Conservation (phyloP, 1,140 invertebrate species). For the Drosophila pachea region DNA sequence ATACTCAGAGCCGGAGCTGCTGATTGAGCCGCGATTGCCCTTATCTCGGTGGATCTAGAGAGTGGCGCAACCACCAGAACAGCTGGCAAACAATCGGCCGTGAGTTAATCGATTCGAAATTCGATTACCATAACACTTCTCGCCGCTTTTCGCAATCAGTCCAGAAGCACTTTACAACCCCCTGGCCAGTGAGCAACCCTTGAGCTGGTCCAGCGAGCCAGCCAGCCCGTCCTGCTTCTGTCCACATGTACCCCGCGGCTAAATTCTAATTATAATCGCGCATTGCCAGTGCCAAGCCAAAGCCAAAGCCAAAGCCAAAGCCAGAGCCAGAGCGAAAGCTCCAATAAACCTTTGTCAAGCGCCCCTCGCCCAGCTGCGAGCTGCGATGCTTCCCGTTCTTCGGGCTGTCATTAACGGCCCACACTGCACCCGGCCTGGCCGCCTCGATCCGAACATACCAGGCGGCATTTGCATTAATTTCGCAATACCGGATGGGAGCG, state of each 20-base stretch:
- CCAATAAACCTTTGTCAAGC: constrained; percentile 73
- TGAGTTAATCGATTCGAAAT: constrained; percentile 69
- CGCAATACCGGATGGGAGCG: constrained; percentile 38
- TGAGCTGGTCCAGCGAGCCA: constrained; percentile 1
- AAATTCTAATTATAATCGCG: constrained; percentile 76
- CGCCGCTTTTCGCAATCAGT: constrained; percentile 39
- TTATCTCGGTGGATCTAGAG: background rate
- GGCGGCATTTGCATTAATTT: constrained; percentile 71
- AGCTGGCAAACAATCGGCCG: constrained; percentile 4
- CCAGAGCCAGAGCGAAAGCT: constrained; percentile 62
- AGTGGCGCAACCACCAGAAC: background rate
- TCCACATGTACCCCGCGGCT: constrained; percentile 51
- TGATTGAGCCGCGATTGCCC: background rate
- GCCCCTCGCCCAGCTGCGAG: constrained; percentile 40
- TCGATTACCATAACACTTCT: constrained; percentile 65
- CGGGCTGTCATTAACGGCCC: constrained; percentile 62
- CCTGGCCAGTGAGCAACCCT: constrained; percentile 41
- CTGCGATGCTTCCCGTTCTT: constrained; percentile 2
- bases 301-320: constrained; percentile 18
- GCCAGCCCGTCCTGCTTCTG: background rate
- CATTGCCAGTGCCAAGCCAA: constrained; percentile 60
- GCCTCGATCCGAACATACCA: constrained; percentile 21
- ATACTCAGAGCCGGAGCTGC: constrained; percentile 9
- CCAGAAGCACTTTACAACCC: constrained; percentile 56
- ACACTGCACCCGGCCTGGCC: constrained; percentile 30